These are phyloP conservation scores for Halcyon leucocephala DNA, from an alignment of 2,797 vertebrate species.

Conservation along the genomic window DNA sequence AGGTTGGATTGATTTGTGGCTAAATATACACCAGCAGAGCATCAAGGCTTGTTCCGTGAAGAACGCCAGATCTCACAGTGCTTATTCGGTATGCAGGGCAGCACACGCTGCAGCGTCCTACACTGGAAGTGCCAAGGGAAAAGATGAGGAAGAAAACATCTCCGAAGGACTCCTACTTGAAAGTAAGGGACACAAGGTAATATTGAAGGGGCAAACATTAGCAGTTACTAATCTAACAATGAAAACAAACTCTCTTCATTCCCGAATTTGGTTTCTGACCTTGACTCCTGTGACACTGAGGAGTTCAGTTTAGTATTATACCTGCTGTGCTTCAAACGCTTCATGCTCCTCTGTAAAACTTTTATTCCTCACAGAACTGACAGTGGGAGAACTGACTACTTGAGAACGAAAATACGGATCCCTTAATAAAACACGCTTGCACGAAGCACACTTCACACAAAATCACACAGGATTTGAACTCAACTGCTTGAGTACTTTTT, in stretches of 20 bases:
- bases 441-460: not conserved
- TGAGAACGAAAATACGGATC: not conserved
- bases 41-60: not conserved
- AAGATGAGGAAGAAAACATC: not conserved
- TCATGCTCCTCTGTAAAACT: not conserved
- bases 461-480: rapidly evolving
- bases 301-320: not conserved
- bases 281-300: rapidly evolving
- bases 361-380: not conserved
- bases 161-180: not conserved
- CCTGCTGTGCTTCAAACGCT: not conserved
- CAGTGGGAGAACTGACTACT: not conserved
- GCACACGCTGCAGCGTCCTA: not conserved
- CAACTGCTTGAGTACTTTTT: not conserved
- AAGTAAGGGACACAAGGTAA: not conserved
- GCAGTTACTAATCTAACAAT: not conserved
- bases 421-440: not conserved
- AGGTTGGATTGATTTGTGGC: not conserved
- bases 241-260: not conserved
- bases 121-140: not conserved
- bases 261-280: not conserved
- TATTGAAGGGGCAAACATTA: not conserved
- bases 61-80: not conserved
- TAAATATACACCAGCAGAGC: not conserved
- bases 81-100: not conserved